These are phyloP conservation scores for Agonopterix subpropinquella DNA, from an alignment of 2,888 invertebrate genomes.

Conservation along the genomic window DNA sequence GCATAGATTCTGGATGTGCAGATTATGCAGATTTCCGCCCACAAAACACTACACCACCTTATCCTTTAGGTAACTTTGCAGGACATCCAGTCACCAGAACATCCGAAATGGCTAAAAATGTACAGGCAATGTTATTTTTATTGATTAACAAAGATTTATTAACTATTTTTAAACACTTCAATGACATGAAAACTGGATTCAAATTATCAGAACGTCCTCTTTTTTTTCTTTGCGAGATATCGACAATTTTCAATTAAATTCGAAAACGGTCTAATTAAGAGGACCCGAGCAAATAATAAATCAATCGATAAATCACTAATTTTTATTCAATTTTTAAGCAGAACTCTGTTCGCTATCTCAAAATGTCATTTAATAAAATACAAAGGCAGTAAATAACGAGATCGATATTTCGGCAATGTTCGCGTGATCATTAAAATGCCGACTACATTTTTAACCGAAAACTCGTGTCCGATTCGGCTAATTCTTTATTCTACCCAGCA, in stretches of 20 bases:
- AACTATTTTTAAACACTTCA: no score
- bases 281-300: constrained; percentile 13
- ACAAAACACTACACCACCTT: no score
- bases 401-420: constrained; percentile 59
- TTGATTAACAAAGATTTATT: no score
- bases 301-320: constrained; percentile 37
- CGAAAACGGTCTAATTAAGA: constrained; percentile 14
- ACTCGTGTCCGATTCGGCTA: constrained; percentile 41
- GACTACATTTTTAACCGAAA: constrained; percentile 52
- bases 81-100: no score
- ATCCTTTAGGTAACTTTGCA: no score
- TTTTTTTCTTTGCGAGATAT: constrained; percentile 5
- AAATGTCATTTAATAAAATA: constrained; percentile 33
- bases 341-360: constrained; percentile 34
- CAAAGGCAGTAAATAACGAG: constrained; percentile 59
- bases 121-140: no score
- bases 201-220: not conserved
- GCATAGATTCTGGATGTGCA: no score
- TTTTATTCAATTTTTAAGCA: constrained; percentile 25
- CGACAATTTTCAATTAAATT: constrained; percentile 23
- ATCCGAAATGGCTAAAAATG: no score
- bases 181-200: no score
- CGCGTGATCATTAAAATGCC: constrained; percentile 56
- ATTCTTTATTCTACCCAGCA: constrained; percentile 46
- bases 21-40: no score